Conservation (phyloP, 2,888 invertebrate species). For the Phyto melanocephala region DNA sequence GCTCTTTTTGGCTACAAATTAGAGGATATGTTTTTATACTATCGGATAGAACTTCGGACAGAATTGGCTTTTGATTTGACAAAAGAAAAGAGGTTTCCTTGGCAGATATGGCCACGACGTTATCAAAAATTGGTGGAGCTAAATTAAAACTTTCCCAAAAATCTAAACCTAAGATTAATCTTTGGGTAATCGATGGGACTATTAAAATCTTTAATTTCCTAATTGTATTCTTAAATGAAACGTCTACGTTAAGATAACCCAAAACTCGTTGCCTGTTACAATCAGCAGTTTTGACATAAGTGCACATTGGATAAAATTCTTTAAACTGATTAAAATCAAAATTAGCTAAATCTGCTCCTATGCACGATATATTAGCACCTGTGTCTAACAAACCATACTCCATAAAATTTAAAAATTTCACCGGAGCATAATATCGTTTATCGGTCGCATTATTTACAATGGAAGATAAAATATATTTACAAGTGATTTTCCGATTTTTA, state of each 20-base stretch:
- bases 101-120: background rate
- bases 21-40: background rate
- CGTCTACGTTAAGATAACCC: background rate
- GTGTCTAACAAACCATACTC: slow-evolving; percentile 10
- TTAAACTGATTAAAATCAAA: background rate
- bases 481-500: background rate
- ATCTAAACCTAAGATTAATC: background rate
- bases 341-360: background rate
- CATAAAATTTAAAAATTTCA: background rate
- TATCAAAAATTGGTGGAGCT: background rate
- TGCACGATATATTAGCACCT: slow-evolving; percentile 3
- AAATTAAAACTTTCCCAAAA: background rate
- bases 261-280: background rate
- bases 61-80: background rate
- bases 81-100: background rate
- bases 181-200: background rate
- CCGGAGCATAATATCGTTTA: background rate
- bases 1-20: background rate
- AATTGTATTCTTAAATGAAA: background rate
- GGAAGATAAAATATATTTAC: background rate
- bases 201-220: too few relatives aligned
- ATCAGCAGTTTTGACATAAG: background rate
- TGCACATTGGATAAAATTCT: background rate
- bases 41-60: background rate
- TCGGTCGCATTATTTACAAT: background rate